Base-by-base conservation (phyloP, 2,888 invertebrate genomes). In the Tenthredo livida region DNA sequence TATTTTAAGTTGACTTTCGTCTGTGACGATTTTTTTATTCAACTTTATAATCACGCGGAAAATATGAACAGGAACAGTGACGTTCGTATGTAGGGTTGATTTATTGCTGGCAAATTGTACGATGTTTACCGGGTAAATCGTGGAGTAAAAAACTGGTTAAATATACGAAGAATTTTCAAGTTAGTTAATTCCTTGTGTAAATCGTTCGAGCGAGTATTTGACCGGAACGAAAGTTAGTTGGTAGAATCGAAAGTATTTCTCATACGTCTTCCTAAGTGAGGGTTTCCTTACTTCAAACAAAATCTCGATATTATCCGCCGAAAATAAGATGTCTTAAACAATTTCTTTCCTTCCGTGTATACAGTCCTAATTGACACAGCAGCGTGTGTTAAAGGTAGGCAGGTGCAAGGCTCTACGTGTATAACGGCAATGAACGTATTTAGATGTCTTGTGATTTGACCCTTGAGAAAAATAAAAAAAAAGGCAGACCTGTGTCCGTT, bases 1-100 rank as follows among this genome's bases (percentile, higher is more conserved):
- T 65, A 80, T 80, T 80, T 80, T 21, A 15, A 77, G 77, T 77
- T 54, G 33, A 54, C 77, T 54, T 77, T 29, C 77, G 25, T 61
- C n/a, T 40, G 17, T 29, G 17, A 40, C 50, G 7, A 29, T 54
- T 12, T 50, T 17, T 40, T 80, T 43, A 21, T 61, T 54, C 1
- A 1, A 77, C 54, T 6, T n/a, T 40, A 70, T 72, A 72, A 33
- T 72, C 70, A 40, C 70, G n/a, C n/a, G n/a, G n/a, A 37, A 72
- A 72, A 72, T 37, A 72, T 33, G 37, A 17, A 40, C 6, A 73
- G 10, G 43, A 29, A 73, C 33, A 21, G n/a, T 54, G 50, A 10
- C 50, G 54, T 9, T n/a, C 15, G n/a, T n/a, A n/a, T 29, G 47
- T 15, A 17, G 54, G 29, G 15, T 12, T 17, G 29, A 77, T 50